phyloP scores from a whole-genome alignment of 2,888 invertebrate species.

The Apotomis betuletana region DNA sequence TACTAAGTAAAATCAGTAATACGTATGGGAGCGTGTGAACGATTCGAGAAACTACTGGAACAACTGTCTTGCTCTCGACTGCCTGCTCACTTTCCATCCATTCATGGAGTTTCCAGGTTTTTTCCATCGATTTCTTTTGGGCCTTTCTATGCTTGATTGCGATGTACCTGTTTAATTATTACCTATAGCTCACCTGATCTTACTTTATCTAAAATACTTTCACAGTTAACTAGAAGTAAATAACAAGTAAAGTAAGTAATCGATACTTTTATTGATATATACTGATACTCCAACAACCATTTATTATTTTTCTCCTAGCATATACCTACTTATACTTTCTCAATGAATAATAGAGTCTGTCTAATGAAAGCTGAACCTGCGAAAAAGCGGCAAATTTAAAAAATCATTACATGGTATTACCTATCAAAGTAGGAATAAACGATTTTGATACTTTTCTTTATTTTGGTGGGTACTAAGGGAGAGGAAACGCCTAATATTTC shows the following conservation, averaged over 20 bases:
- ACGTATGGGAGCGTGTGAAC: slow-evolving; percentile 74
- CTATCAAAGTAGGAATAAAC: too few species aligned
- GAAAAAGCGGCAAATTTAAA: too few species aligned
- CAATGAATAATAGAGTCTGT: background rate
- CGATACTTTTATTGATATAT: too few species aligned
- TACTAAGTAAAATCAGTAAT: slow-evolving; percentile 34
- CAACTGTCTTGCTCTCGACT: slow-evolving; percentile 56
- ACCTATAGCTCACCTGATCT: slow-evolving; percentile 49
- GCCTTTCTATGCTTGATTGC: slow-evolving; percentile 62
- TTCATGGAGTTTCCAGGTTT: slow-evolving; percentile 79
- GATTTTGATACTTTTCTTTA: too few species aligned
- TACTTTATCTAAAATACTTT: background rate
- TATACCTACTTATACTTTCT: slow-evolving; percentile 10
- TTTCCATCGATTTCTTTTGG: slow-evolving; percentile 78
- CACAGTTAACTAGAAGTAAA: too few species aligned
- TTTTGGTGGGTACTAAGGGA: too few species aligned
- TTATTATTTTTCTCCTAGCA: too few species aligned
- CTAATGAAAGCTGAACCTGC: too few species aligned
- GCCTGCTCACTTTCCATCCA: slow-evolving; percentile 80
- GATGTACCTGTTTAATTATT: slow-evolving; percentile 60
- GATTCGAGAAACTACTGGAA: slow-evolving; percentile 62
- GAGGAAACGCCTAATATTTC: too few species aligned
- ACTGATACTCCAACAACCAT: too few species aligned
- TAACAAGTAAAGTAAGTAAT: too few species aligned
- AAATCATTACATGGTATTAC: too few species aligned